phyloP scores from a whole-genome alignment of 2,888 invertebrate genomes.

The Conistra vaccinii region DNA sequence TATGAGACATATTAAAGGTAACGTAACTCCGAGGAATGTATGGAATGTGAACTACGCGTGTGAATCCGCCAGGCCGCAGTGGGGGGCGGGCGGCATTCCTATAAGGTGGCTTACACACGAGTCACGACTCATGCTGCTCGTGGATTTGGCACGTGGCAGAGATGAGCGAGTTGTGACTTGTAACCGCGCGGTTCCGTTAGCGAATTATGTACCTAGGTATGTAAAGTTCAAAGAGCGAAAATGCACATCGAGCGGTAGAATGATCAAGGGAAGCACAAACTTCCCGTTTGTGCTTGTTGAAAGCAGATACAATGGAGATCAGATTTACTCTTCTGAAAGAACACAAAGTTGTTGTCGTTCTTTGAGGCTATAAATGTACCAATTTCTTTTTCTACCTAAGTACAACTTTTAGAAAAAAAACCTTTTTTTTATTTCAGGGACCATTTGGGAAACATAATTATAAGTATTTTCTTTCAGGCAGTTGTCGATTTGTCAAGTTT shows the following conservation, averaged over 20 bases:
- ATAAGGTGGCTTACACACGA: slow-evolving; percentile 49
- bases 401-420: neutral
- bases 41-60: slow-evolving; percentile 58
- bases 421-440: neutral
- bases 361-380: neutral
- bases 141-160: slow-evolving; percentile 48
- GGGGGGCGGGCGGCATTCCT: slow-evolving; percentile 62
- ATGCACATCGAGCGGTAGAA: neutral
- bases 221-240: neutral
- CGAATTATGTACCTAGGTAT: slow-evolving; percentile 1
- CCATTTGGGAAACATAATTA: neutral
- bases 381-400: neutral
- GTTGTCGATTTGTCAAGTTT: neutral
- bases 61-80: slow-evolving; percentile 59
- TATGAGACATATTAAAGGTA: slow-evolving; percentile 37
- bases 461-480: neutral
- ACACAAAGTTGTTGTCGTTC: neutral
- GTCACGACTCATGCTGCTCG: slow-evolving; percentile 14
- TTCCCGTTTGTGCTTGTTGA: neutral
- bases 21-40: slow-evolving; percentile 48
- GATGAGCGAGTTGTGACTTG: slow-evolving; percentile 46
- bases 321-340: neutral
- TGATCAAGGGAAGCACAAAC: neutral
- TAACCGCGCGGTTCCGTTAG: slow-evolving; percentile 39
- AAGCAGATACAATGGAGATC: neutral